Conservation (phyloP, 2,113 vertebrate genomes). For the Calidris pugnax region DNA sequence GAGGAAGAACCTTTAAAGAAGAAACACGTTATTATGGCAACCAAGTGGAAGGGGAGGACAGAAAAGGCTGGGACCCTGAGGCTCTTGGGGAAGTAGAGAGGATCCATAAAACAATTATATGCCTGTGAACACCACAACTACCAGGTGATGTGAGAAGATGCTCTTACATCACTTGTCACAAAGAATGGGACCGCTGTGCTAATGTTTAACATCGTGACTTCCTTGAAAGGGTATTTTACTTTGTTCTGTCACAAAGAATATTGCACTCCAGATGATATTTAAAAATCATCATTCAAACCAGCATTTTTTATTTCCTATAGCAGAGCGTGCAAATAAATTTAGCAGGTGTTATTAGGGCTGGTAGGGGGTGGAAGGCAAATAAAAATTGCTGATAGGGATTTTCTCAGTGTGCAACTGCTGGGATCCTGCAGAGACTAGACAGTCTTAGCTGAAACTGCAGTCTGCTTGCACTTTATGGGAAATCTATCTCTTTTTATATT, state of each 20-base stretch:
- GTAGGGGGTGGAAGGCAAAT: neutral
- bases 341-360: conserved; percentile 37
- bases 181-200: neutral
- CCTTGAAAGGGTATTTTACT: neutral
- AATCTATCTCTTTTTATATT: neutral
- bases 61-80: neutral
- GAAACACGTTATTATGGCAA: neutral
- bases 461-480: neutral
- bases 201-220: neutral
- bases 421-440: conserved; percentile 10
- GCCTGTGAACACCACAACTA: neutral
- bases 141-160: neutral
- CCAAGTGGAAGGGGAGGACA: neutral
- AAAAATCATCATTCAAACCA: neutral
- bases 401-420: neutral
- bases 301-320: neutral
- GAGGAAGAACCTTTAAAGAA: neutral
- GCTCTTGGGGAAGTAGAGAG: neutral
- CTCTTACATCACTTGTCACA: neutral
- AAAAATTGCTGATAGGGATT: conserved; percentile 39
- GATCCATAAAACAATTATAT: neutral
- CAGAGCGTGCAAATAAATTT: conserved; percentile 1
- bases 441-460: neutral
- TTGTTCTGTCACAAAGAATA: neutral
- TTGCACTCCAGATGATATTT: neutral